These are phyloP conservation scores for Terrapene triunguis DNA, from an alignment of 2,113 vertebrate species.

Conservation along the genomic window DNA sequence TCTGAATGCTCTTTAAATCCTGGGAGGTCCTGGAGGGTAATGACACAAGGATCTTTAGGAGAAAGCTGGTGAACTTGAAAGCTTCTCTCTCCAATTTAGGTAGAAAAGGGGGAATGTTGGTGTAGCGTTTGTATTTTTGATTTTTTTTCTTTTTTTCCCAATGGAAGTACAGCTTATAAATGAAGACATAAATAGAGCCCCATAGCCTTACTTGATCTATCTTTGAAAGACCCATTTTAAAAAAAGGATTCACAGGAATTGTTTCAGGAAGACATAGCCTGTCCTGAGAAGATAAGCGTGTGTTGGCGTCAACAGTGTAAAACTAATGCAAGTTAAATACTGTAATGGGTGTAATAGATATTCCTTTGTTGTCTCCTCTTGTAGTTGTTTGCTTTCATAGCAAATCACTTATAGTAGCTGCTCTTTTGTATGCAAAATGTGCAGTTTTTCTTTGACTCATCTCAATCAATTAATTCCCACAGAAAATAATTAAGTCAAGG, in stretches of 20 bases:
- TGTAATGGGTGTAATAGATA: no score
- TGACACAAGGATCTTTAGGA: no score
- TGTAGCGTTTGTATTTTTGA: no score
- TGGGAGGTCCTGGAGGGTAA: background rate
- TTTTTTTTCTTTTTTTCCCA: background rate
- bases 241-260: background rate
- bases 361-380: background rate
- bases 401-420: background rate
- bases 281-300: background rate
- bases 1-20: background rate
- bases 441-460: background rate
- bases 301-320: no score
- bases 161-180: background rate
- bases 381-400: background rate
- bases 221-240: no score
- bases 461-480: background rate
- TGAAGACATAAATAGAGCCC: background rate
- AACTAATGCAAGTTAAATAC: background rate
- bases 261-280: rapidly evolving
- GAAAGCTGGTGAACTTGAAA: no score
- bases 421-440: background rate
- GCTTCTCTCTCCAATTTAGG: no score
- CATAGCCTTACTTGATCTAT: background rate
- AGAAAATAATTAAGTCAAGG: background rate
- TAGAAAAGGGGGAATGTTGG: no score